phyloP scores from a whole-genome alignment of 2,888 invertebrate genomes.

The Lycophotia porphyrea region DNA sequence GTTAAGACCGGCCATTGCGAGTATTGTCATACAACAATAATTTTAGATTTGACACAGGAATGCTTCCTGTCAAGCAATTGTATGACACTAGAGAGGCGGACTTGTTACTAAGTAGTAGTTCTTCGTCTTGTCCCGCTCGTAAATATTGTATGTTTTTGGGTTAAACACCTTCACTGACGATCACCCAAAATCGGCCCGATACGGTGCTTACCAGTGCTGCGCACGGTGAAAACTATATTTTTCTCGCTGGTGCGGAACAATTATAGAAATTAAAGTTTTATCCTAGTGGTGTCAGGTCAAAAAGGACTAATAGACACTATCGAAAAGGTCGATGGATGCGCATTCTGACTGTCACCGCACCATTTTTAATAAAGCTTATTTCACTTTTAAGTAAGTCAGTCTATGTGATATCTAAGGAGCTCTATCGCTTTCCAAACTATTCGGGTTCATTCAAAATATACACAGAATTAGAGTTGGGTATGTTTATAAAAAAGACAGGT shows the following conservation, averaged over 20 bases:
- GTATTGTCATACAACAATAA: not conserved
- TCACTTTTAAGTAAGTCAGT: not conserved
- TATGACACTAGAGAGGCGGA: not conserved
- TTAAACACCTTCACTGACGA: too few species aligned
- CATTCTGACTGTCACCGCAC: too few species aligned
- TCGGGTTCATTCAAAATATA: not conserved
- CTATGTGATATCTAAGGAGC: not conserved
- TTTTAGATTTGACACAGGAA: not conserved
- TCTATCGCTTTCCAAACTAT: not conserved
- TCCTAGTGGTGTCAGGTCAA: too few species aligned
- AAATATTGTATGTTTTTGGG: not conserved
- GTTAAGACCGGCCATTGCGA: not conserved
- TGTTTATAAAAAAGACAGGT: not conserved
- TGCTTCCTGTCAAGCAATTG: not conserved
- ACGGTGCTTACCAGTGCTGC: too few species aligned
- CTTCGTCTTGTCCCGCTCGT: not conserved
- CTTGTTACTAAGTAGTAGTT: not conserved
- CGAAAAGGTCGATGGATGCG: too few species aligned
- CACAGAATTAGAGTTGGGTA: not conserved
- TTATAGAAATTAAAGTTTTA: too few species aligned
- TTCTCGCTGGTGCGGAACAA: too few species aligned
- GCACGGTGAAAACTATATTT: too few species aligned
- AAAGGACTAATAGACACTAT: too few species aligned
- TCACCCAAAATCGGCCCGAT: too few species aligned
- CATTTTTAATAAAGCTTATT: not conserved